Conservation (phyloP, 35 echinoderm and acorn worm species). For the Lytechinus pictus region DNA sequence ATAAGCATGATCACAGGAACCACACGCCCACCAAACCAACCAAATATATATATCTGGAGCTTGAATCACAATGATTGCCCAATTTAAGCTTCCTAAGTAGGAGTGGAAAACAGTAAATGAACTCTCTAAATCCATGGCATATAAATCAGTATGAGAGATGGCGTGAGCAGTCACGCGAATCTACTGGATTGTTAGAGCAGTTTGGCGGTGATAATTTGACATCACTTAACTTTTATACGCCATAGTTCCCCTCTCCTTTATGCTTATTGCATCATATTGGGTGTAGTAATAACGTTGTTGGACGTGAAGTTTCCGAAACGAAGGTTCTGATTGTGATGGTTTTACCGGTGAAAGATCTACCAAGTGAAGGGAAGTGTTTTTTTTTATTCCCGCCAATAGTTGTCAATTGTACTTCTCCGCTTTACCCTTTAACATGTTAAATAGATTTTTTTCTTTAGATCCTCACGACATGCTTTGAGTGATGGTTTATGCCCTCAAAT, state of each 20-base stretch:
- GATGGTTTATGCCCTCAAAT: neutral
- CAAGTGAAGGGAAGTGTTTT: neutral
- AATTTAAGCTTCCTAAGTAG: neutral
- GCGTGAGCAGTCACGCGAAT: neutral
- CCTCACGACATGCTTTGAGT: no score
- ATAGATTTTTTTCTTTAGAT: no score
- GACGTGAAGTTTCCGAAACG: neutral
- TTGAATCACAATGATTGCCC: neutral
- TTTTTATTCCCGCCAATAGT: neutral
- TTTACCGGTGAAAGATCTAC: neutral
- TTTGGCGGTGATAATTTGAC: neutral
- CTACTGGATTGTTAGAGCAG: neutral
- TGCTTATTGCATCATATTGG: neutral
- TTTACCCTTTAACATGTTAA: neutral
- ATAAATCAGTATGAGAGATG: neutral
- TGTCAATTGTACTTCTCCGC: neutral
- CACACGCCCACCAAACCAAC: neutral
- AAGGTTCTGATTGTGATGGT: neutral
- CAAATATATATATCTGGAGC: neutral
- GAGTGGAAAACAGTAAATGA: neutral
- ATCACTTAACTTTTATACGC: constrained; percentile 5
- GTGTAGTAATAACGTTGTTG: neutral
- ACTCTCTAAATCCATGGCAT: neutral
- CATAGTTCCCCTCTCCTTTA: neutral
- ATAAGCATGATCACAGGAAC: neutral